Conservation (phyloP, 92 coral and sea anemone species). For the Bergia puertoricense region DNA sequence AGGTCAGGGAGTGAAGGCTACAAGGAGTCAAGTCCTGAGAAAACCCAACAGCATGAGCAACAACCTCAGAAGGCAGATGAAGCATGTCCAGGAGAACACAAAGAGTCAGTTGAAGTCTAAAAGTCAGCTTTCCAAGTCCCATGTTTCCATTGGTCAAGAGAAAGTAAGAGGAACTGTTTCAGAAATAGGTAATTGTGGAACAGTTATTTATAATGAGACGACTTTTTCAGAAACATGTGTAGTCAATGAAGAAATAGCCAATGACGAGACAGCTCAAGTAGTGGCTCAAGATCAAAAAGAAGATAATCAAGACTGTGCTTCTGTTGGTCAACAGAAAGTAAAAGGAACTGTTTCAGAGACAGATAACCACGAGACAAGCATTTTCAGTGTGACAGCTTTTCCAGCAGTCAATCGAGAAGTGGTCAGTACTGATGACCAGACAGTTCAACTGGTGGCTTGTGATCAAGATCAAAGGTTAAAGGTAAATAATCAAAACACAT, state of each 20-base stretch:
- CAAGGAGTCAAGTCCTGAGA: neutral
- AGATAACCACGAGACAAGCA: neutral
- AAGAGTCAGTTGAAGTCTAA: neutral
- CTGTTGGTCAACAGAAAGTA: neutral
- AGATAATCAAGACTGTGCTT: neutral
- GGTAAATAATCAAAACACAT: neutral
- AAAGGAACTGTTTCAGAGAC: neutral
- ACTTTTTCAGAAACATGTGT: neutral
- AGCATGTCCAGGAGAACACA: neutral
- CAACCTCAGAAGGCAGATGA: neutral
- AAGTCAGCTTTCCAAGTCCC: neutral
- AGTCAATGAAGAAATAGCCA: neutral
- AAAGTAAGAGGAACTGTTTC: neutral
- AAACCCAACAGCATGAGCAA: neutral
- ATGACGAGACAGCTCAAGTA: neutral
- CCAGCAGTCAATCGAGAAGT: neutral
- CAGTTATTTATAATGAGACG: neutral
- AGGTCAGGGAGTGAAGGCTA: neutral
- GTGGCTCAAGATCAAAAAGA: neutral
- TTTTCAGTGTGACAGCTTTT: neutral
- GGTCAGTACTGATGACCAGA: neutral
- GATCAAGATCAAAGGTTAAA: neutral
- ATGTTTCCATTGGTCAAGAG: neutral
- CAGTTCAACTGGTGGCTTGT: neutral
- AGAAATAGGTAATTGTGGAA: neutral